A percentile compares a stretch with the other conserved stretches of the same genome.
Conservation (phyloP, 1,140 invertebrate species). For the Drosophila mojavensis region DNA sequence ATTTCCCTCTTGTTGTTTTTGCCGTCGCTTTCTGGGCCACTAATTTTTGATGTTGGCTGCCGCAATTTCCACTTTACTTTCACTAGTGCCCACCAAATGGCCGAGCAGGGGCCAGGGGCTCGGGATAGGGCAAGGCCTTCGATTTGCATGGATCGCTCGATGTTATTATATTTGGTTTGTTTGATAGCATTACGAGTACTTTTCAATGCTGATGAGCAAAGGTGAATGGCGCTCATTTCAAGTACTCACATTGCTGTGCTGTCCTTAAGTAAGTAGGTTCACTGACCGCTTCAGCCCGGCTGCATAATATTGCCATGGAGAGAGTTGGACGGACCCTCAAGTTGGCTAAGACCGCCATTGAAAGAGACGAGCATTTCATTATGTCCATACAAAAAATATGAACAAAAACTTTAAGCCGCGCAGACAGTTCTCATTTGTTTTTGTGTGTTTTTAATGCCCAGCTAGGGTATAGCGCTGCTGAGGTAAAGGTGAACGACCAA, state of each 20-base stretch:
- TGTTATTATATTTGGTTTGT: slow-evolving; percentile 20
- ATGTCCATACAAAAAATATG: not conserved
- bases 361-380: not conserved
- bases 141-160: slow-evolving; percentile 46
- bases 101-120: not conserved
- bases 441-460: not conserved
- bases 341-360: not conserved
- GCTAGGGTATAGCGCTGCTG: too few species aligned
- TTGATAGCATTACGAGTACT: slow-evolving; percentile 32
- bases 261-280: slow-evolving; percentile 5
- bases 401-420: not conserved
- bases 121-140: not conserved
- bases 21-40: slow-evolving; percentile 56
- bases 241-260: not conserved
- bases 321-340: not conserved
- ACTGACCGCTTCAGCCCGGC: slow-evolving; percentile 6
- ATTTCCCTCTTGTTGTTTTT: slow-evolving; percentile 13
- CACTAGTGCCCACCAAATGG: slow-evolving; percentile 42
- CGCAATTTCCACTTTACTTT: slow-evolving; percentile 63
- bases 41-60: slow-evolving; percentile 52
- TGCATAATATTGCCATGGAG: not conserved
- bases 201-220: slow-evolving; percentile 2
- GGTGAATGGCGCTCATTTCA: slow-evolving; percentile 7
- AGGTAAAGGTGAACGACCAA: too few species aligned
- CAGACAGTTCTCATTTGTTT: not conserved